These are phyloP conservation scores for Rhadinocentrus ornatus DNA, from an alignment of 2,797 vertebrate genomes.

Conservation along the genomic window DNA sequence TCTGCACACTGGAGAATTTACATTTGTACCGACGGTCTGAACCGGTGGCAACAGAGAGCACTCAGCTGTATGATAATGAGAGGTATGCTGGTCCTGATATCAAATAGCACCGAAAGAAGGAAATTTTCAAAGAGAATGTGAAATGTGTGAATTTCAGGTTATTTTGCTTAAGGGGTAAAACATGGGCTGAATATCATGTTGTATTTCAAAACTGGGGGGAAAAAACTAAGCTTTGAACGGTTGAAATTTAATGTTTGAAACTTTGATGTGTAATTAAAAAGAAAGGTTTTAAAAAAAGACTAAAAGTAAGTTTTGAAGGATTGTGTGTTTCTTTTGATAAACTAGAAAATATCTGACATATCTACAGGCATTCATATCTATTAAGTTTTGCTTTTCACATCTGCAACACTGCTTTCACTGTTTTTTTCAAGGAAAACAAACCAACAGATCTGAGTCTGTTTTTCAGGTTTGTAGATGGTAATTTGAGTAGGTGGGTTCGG, in stretches of 20 bases:
- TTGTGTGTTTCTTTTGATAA: neutral
- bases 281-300: neutral
- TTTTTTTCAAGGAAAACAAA: too few relatives aligned
- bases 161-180: neutral
- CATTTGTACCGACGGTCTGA: constrained; percentile 18
- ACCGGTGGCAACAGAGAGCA: constrained; percentile 9
- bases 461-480: too few relatives aligned
- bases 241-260: neutral
- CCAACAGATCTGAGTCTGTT: too few relatives aligned
- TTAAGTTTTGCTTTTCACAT: neutral
- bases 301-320: neutral
- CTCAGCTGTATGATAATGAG: neutral
- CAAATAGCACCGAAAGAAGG: constrained; percentile 5
- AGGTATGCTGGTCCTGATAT: constrained; percentile 5
- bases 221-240: neutral
- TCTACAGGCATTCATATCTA: neutral
- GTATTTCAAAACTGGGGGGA: neutral
- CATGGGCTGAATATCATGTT: neutral
- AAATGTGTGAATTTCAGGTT: constrained; percentile 26
- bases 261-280: neutral
- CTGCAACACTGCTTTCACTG: neutral
- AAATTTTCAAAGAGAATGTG: constrained; percentile 30
- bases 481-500: too few relatives aligned
- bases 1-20: neutral
- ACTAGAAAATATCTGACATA: neutral